Conservation (phyloP, 92 coral and sea anemone genomes). For the Hydrozoanthus gracilis region DNA sequence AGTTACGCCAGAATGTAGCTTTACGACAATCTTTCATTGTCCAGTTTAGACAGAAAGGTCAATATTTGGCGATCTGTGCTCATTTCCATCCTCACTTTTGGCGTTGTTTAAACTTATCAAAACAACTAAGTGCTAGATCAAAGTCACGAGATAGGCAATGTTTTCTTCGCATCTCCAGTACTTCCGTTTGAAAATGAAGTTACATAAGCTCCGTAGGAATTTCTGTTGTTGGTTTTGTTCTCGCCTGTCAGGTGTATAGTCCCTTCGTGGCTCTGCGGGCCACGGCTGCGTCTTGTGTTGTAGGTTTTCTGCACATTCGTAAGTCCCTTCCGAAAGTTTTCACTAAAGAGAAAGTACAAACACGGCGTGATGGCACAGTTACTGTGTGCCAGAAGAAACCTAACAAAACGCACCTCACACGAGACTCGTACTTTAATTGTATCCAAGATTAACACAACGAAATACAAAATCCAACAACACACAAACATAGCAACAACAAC, state of each 20-base stretch:
- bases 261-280: not conserved
- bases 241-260: not conserved
- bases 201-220: not conserved
- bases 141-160: not conserved
- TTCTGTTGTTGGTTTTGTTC: not conserved
- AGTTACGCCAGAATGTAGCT: too few relatives aligned
- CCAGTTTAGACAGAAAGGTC: not conserved
- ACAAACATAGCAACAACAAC: slow-evolving; percentile 64
- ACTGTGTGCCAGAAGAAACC: slow-evolving; percentile 46
- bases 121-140: not conserved
- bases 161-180: not conserved
- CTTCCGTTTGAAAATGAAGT: not conserved
- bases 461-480: slow-evolving; percentile 60
- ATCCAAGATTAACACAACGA: slow-evolving; percentile 51
- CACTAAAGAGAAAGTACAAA: slow-evolving; percentile 63
- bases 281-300: not conserved
- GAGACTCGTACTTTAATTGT: slow-evolving; percentile 25
- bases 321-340: slow-evolving; percentile 64
- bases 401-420: slow-evolving; percentile 39
- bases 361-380: slow-evolving; percentile 67
- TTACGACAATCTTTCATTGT: not conserved
- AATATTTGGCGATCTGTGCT: not conserved
- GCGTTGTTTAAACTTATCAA: not conserved
- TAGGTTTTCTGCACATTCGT: slow-evolving; percentile 16
- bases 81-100: not conserved